Evolutionary conservation across 2,888 invertebrate species (phyloP).

Genomic region (Nemoura dubitans): DNA sequence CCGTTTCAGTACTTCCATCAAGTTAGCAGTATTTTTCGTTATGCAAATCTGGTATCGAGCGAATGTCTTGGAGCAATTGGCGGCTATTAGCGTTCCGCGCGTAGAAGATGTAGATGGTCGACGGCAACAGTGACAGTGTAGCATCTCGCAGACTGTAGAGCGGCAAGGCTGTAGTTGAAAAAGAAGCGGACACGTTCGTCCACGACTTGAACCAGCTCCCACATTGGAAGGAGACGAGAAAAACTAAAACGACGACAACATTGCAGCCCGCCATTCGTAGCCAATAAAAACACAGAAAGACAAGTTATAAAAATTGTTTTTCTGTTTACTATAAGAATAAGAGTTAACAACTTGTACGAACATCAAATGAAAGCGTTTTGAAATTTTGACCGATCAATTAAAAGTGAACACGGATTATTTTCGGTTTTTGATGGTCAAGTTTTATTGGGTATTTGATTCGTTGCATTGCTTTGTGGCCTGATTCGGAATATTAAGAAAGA

Average conservation of each 20-base stretch:
- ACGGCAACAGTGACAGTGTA: background rate
- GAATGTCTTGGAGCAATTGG: too few relatives aligned
- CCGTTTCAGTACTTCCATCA: too few relatives aligned
- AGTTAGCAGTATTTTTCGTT: too few relatives aligned
- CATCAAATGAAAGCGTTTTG: slow-evolving; percentile 2
- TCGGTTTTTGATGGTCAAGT: background rate
- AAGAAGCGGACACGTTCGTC: background rate
- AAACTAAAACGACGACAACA: background rate
- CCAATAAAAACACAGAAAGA: slow-evolving; percentile 2
- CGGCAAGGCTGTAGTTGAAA: background rate
- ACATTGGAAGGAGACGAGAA: background rate
- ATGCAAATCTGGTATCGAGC: too few relatives aligned
- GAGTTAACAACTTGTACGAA: slow-evolving; percentile 4
- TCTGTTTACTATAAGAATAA: slow-evolving; percentile 12
- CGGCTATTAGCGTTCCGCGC: too few relatives aligned
- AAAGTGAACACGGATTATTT: background rate
- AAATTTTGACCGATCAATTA: slow-evolving; percentile 12
- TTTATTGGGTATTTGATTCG: background rate
- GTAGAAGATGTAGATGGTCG: background rate
- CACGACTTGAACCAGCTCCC: background rate
- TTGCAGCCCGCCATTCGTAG: background rate
- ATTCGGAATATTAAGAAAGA: too few relatives aligned
- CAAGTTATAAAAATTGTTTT: background rate
- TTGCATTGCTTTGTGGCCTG: too few relatives aligned
- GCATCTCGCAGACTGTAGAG: background rate